These are phyloP conservation scores for Apocheima hispidaria DNA, from an alignment of 2,888 invertebrate genomes.

Conservation along the genomic window DNA sequence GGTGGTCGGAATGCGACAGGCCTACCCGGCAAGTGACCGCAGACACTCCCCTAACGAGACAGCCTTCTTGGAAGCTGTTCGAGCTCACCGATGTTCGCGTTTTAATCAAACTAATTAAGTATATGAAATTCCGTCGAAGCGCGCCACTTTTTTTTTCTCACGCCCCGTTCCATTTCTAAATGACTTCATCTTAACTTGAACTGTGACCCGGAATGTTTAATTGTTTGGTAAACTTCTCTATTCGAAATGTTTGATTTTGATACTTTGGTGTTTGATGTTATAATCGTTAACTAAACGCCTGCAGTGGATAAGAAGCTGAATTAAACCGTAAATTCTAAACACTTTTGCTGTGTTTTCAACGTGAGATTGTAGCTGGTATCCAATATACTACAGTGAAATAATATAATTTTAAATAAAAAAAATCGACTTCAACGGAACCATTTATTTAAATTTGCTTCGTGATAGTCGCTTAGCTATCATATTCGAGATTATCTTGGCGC, in stretches of 20 bases:
- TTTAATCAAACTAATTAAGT: constrained; percentile 86
- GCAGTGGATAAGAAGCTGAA: no score
- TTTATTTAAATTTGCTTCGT: no score
- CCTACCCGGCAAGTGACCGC: constrained; percentile 55
- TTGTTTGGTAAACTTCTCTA: not conserved
- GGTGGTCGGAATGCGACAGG: constrained; percentile 54
- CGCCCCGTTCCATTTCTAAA: constrained; percentile 29
- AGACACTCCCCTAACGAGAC: constrained; percentile 76
- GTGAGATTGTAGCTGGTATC: no score
- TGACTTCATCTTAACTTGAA: constrained; percentile 14
- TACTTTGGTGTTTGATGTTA: no score
- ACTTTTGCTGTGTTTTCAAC: no score
- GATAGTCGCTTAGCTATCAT: no score
- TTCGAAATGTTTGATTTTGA: not conserved
- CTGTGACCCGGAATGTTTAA: constrained; percentile 6
- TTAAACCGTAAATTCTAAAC: no score
- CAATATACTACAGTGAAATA: no score
- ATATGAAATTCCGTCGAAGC: constrained; percentile 63
- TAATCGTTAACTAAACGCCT: no score
- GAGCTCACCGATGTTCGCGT: constrained; percentile 71
- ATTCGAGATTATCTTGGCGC: no score
- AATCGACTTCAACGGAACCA: no score
- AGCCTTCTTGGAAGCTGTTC: constrained; percentile 72
- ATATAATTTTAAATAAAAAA: no score
- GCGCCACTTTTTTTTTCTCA: constrained; percentile 56